A percentile compares a stretch with the other conserved stretches of the same genome.
These are phyloP conservation scores for Eupeodes luniger DNA, from an alignment of 2,888 invertebrate species.

Conservation along the genomic window DNA sequence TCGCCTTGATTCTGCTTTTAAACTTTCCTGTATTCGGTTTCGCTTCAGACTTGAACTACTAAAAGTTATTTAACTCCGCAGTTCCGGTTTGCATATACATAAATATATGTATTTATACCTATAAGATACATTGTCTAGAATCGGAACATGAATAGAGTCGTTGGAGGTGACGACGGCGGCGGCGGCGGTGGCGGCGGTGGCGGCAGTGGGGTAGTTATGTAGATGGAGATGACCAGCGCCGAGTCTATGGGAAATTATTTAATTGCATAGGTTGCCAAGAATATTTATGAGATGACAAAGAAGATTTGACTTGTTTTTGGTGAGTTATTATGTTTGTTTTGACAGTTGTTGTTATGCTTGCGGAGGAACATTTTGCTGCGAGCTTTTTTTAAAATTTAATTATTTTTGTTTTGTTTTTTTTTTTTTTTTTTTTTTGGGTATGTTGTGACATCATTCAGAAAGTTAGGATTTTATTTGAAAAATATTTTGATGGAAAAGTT, in stretches of 20 bases:
- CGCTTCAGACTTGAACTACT: background rate
- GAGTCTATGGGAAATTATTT: conserved; percentile 47
- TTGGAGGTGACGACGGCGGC: too few species aligned
- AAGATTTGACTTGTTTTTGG: conserved; percentile 24
- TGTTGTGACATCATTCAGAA: background rate
- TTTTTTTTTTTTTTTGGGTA: background rate
- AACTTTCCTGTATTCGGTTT: background rate
- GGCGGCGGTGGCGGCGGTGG: background rate
- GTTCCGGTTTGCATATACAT: conserved; percentile 41
- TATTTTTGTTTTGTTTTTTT: background rate
- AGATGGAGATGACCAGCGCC: too few species aligned
- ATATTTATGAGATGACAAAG: conserved; percentile 23
- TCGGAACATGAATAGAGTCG: background rate
- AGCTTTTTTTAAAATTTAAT: conserved; percentile 17
- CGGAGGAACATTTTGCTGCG: background rate
- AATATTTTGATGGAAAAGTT: background rate
- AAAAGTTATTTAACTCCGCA: conserved; percentile 50
- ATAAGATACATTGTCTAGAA: conserved; percentile 12
- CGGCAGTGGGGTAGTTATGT: too few species aligned
- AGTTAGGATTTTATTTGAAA: background rate
- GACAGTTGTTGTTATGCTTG: conserved; percentile 17
- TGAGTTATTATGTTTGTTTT: conserved; percentile 23
- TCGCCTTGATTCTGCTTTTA: conserved; percentile 38
- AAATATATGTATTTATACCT: background rate
- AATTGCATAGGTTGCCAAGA: conserved; percentile 55